These are phyloP conservation scores for Melinopterus prodromus DNA, from an alignment of 2,888 invertebrate species.

Conservation along the genomic window DNA sequence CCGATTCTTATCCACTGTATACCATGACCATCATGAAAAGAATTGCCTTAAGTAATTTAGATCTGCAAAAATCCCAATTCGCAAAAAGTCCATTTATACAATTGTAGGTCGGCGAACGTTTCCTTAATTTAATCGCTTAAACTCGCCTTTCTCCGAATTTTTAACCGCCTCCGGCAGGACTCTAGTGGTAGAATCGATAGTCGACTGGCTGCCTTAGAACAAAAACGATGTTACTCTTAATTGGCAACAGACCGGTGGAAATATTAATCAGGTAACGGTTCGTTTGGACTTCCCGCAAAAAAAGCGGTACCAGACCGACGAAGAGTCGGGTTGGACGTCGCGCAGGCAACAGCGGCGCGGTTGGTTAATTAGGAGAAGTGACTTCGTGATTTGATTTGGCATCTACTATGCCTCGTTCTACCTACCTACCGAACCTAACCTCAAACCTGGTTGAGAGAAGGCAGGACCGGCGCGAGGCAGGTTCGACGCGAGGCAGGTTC, in stretches of 20 bases:
- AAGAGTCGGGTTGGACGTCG: conserved; percentile 19
- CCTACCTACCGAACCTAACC: neutral
- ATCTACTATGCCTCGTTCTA: conserved; percentile 4
- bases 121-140: neutral
- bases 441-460: neutral
- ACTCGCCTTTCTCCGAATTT: neutral
- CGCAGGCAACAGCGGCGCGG: conserved; percentile 21
- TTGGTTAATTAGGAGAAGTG: conserved; percentile 33
- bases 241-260: neutral
- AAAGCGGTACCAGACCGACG: neutral
- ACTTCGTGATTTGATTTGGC: conserved; percentile 36
- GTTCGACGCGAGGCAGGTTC: no score
- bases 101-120: neutral
- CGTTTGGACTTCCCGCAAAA: neutral
- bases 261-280: neutral
- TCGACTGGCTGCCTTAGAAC: neutral
- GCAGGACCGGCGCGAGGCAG: no score
- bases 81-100: neutral
- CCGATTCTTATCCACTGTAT: no score
- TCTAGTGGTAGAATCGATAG: neutral
- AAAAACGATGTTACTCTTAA: neutral
- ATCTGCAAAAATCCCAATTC: neutral
- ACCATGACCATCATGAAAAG: no score
- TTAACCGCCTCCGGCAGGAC: neutral
- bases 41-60: neutral